Evolutionary conservation across 2,797 vertebrate species (phyloP), one percentile per base, ranked within the genome.

Genomic region (Argyrosomus regius): DNA sequence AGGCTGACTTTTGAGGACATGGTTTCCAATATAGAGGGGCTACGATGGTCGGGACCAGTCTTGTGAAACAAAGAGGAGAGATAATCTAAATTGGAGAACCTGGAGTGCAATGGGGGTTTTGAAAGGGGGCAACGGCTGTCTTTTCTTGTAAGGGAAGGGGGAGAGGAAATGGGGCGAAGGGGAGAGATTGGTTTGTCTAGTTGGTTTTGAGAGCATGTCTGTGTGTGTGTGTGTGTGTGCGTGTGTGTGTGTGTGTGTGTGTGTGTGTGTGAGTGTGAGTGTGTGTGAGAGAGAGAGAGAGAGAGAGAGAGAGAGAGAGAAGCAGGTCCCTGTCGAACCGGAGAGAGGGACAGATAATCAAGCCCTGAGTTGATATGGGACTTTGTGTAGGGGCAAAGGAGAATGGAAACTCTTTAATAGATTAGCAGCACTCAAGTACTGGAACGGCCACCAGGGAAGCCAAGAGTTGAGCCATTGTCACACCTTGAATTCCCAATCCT

Each of bases 381-480:
- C 86, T 88, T 74, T 65, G 88, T 84, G 75, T 81, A 57, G 77
- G 80, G 77, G 81, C 81, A 82, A 84, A 89, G 82, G 78, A 92
- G 86, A 93, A 89, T 80, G 73, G 85, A 93, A 93, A 88, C 77
- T 89, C 84, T 91, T 93, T 89, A 92, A 92, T 80, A 94, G 91
- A 93, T 94, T 91, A 93, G 88, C 83, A 81, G 77, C 75, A 63
- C 71, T 90, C 68, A 61, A 92, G 87, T 76, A 78, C 80, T 75
- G 79, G 82, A 93, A 88, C 66, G 49, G 84, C 89, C 89, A 81
- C 91, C 68, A 72, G 90, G 88, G 90, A 88, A 79, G 70, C 70
- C 56, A 22, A 56, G 58, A 83, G 75, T 63, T 82, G 79, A 91
- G 85, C 67, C 75, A 87, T 73, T 74, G 84, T 89, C 65, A 69